These are phyloP conservation scores for Pyrrhia umbra DNA, from an alignment of 2,888 invertebrate genomes.

Conservation along the genomic window DNA sequence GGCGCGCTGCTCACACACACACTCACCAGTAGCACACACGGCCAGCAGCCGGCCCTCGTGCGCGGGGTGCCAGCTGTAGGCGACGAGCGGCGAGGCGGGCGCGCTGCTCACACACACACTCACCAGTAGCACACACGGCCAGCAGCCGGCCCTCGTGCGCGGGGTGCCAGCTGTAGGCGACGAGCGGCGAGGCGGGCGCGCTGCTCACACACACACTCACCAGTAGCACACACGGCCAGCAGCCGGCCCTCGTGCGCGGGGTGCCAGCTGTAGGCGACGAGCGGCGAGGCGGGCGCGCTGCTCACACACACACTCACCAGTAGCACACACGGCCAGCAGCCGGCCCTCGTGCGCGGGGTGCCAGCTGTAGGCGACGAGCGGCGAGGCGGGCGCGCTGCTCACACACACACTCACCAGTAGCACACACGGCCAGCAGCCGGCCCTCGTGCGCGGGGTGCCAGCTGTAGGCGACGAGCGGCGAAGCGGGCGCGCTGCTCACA, in stretches of 20 bases:
- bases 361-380: no score
- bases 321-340: no score
- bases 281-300: background rate
- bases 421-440: background rate
- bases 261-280: background rate
- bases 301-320: no score
- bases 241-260: background rate
- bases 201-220: no score
- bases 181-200: background rate
- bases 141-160: background rate
- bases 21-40: background rate
- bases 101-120: no score
- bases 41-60: background rate
- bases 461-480: background rate
- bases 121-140: background rate
- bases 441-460: background rate
- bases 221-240: background rate
- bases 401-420: no score
- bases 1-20: background rate
- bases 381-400: background rate
- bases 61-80: background rate
- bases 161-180: background rate
- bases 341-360: no score
- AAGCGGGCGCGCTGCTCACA: background rate
- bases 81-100: background rate